Percentiles rank a stretch among this genome's conserved stretches.
phyloP scores from a whole-genome alignment of 2,888 invertebrate species.

The Tryphoninae sp. region DNA sequence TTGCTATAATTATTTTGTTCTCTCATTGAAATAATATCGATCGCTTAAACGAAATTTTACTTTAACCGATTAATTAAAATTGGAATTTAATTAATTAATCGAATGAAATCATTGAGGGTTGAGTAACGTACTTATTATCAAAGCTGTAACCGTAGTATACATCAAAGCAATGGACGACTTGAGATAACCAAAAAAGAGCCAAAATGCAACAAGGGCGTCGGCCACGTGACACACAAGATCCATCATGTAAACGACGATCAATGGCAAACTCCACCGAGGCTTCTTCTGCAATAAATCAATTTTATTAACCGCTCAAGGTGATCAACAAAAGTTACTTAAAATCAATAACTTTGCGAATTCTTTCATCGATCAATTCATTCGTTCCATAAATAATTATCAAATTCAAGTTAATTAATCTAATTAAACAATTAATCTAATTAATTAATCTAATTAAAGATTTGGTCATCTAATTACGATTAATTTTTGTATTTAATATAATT shows the following conservation, averaged over 20 bases:
- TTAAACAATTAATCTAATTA: too few species aligned
- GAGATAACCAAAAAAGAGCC: slow-evolving; percentile 70
- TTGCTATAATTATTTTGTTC: slow-evolving; percentile 63
- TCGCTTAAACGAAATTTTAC: too few species aligned
- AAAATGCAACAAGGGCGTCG: slow-evolving; percentile 68
- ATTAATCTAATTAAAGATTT: too few species aligned
- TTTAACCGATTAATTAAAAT: slow-evolving; percentile 3
- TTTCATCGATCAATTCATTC: too few species aligned
- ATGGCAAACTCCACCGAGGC: slow-evolving; percentile 73
- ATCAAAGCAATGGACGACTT: slow-evolving; percentile 65
- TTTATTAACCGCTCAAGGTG: not conserved
- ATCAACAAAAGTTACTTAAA: not conserved
- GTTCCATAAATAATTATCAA: too few species aligned
- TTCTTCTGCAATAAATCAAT: slow-evolving; percentile 65
- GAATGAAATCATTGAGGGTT: not conserved
- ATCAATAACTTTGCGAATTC: not conserved
- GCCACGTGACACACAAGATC: slow-evolving; percentile 72
- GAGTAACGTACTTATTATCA: slow-evolving; percentile 69
- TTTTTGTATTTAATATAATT: not conserved
- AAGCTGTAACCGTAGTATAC: slow-evolving; percentile 65
- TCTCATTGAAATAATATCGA: too few species aligned
- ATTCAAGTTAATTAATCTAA: too few species aligned
- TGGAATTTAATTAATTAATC: not conserved
- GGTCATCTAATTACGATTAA: not conserved
- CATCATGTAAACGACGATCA: slow-evolving; percentile 69